Percentiles rank a stretch among this genome's conserved stretches.
Evolutionary conservation across 1,140 invertebrate species (phyloP).

Genomic region (Pantala flavescens): DNA sequence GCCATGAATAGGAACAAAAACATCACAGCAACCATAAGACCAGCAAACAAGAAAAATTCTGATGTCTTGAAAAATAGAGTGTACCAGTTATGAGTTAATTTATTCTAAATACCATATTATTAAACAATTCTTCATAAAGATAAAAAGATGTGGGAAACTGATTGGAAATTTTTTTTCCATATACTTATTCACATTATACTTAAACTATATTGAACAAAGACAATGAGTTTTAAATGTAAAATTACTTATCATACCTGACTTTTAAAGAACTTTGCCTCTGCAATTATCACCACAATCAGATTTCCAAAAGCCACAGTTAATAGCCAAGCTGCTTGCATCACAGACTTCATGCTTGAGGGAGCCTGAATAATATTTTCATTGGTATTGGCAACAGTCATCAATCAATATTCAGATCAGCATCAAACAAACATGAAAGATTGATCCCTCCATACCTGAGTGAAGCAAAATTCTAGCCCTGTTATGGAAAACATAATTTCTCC

Average conservation of each 20-base stretch:
- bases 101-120: not conserved
- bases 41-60: conserved; percentile 83
- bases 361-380: conserved; percentile 68
- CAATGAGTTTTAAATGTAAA: too few relatives aligned
- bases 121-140: too few relatives aligned
- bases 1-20: conserved; percentile 69
- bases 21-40: conserved; percentile 73
- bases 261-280: conserved; percentile 52
- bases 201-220: too few relatives aligned
- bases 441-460: conserved; percentile 44
- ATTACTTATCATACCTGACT: conserved; percentile 56
- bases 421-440: not conserved
- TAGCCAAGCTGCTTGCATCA: conserved; percentile 81
- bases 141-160: too few relatives aligned
- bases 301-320: conserved; percentile 86
- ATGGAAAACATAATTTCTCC: conserved; percentile 83
- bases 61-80: conserved; percentile 50
- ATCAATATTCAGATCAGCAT: not conserved
- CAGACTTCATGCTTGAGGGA: conserved; percentile 83
- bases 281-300: conserved; percentile 76
- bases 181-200: too few relatives aligned
- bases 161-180: too few relatives aligned
- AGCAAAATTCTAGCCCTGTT: conserved; percentile 86
- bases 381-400: conserved; percentile 14
- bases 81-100: conserved; percentile 12